A percentile compares a stretch with the other conserved stretches of the same genome.
These are phyloP conservation scores for Microtus oregoni DNA, from an alignment of 2,113 vertebrate species.

Conservation along the genomic window DNA sequence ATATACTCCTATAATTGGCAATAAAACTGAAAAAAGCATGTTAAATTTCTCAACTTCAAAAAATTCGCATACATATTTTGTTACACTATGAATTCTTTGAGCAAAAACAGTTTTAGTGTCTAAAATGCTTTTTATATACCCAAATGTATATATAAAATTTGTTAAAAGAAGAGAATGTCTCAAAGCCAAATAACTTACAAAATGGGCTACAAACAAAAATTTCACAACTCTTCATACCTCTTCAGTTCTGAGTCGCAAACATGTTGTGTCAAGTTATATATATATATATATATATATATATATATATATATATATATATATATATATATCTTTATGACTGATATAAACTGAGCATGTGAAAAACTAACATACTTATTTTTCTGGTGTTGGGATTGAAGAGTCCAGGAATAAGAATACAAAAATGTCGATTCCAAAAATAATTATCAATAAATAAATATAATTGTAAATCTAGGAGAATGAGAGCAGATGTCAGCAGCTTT, in stretches of 20 bases:
- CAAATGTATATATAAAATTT: slow-evolving; percentile 12
- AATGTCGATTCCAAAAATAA: too few species aligned
- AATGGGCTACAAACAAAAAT: neutral
- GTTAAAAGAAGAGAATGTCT: neutral
- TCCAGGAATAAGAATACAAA: too few species aligned
- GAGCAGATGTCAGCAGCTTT: too few species aligned
- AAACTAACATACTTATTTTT: neutral
- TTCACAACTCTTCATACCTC: neutral
- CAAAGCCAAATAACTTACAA: neutral
- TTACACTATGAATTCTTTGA: neutral
- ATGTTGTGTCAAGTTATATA: neutral
- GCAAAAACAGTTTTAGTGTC: neutral
- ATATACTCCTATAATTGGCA: neutral
- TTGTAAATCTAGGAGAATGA: too few species aligned
- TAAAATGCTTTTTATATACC: neutral
- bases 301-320: too few species aligned
- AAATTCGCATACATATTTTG: neutral
- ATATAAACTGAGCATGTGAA: neutral
- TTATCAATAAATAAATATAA: too few species aligned
- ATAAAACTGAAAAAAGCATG: neutral
- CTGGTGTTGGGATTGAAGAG: too few species aligned
- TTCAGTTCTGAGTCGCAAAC: neutral
- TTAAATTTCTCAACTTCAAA: slow-evolving; percentile 45
- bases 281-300: too few species aligned
- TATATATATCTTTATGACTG: neutral